Percentiles rank a stretch among this genome's conserved stretches.
These are phyloP conservation scores for Caenorhabditis japonica DNA, from an alignment of 2,888 invertebrate species.

Conservation along the genomic window DNA sequence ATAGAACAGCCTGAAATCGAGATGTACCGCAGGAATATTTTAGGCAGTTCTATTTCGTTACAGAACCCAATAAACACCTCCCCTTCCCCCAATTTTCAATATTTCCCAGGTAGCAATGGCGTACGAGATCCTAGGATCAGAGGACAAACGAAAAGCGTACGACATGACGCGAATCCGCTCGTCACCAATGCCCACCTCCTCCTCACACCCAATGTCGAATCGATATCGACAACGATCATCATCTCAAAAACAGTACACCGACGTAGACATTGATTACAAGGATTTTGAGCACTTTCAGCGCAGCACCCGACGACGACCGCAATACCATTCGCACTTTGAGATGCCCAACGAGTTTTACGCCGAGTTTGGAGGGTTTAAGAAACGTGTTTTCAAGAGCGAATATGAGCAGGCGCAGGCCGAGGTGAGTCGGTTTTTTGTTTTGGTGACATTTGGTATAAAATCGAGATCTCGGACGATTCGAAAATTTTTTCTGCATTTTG, in stretches of 20 bases:
- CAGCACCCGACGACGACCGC: conserved; percentile 58
- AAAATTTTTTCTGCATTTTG: too few species aligned
- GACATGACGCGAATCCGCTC: conserved; percentile 54
- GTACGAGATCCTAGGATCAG: conserved; percentile 70
- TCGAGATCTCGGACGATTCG: too few species aligned
- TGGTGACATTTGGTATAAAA: too few species aligned
- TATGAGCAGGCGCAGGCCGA: conserved; percentile 61
- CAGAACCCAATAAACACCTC: too few species aligned
- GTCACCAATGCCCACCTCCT: conserved; percentile 27
- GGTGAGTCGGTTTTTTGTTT: conserved; percentile 17
- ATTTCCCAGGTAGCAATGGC: conserved; percentile 67
- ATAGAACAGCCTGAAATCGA: too few species aligned
- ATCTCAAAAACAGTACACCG: conserved; percentile 66
- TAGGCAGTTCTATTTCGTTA: too few species aligned
- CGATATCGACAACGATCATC: conserved; percentile 25
- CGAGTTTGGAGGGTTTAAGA: conserved; percentile 60
- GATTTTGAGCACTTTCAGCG: conserved; percentile 74
- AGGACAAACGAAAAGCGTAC: conserved; percentile 66
- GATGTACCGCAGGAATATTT: too few species aligned
- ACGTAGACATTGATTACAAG: conserved; percentile 74
- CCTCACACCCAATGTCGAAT: conserved; percentile 16
- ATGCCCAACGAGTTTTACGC: conserved; percentile 70
- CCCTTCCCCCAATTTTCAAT: too few species aligned
- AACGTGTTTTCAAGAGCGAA: conserved; percentile 60
- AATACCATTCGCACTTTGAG: conserved; percentile 65